A percentile compares a stretch with the other conserved stretches of the same genome.
These are phyloP conservation scores for Elaeidobius kamerunicus DNA, from an alignment of 2,888 invertebrate genomes.

Conservation along the genomic window DNA sequence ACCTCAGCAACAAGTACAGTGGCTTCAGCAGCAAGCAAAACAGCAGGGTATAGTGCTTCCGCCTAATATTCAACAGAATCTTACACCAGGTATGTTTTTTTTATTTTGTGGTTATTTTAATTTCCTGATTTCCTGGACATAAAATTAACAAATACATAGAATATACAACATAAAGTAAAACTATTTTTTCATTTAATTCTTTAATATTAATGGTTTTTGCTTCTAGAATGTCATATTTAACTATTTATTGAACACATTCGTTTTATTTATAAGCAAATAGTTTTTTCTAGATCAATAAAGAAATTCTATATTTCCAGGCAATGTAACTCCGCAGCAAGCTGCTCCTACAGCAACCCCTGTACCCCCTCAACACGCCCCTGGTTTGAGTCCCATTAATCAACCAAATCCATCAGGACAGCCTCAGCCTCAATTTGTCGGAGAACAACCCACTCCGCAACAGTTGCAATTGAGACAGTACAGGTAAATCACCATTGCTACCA, in stretches of 20 bases:
- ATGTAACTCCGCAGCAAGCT: constrained; percentile 18
- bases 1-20: constrained; percentile 50
- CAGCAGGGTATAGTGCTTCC: constrained; percentile 48
- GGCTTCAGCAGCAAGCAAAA: constrained; percentile 50
- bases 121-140: too few relatives aligned
- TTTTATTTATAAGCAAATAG: too few relatives aligned
- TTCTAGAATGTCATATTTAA: too few relatives aligned
- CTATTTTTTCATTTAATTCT: too few relatives aligned
- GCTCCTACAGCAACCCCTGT: constrained; percentile 26
- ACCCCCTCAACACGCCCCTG: constrained; percentile 39
- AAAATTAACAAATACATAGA: not conserved
- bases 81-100: constrained; percentile 37
- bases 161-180: too few relatives aligned
- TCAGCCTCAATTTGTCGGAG: constrained; percentile 33
- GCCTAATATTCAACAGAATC: constrained; percentile 45
- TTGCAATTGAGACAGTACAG: constrained; percentile 54
- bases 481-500: too few relatives aligned
- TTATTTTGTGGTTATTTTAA: too few relatives aligned
- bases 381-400: constrained; percentile 46
- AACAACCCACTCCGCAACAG: constrained; percentile 36
- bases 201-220: too few relatives aligned
- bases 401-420: constrained; percentile 32
- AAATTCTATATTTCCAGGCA: constrained; percentile 13
- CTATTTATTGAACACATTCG: too few relatives aligned
- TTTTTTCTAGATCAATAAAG: too few relatives aligned